phyloP scores from a whole-genome alignment of 2,888 invertebrate genomes.

The Philereme transversata region DNA sequence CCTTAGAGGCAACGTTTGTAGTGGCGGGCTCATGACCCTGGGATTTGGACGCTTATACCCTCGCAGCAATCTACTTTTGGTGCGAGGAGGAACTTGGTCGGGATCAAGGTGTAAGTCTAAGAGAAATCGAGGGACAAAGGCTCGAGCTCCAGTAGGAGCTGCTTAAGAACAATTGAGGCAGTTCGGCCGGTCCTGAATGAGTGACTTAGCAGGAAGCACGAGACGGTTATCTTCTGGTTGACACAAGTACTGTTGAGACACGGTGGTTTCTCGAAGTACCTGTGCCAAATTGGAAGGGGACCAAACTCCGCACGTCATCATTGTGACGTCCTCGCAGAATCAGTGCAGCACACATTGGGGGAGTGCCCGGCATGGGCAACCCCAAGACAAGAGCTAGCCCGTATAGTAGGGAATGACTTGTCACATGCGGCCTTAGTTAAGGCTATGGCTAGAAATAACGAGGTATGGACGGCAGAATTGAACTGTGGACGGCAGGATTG shows the following conservation, averaged over 20 bases:
- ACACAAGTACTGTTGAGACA: background rate
- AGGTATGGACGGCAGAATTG: background rate
- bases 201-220: background rate
- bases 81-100: background rate
- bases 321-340: background rate
- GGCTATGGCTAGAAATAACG: background rate
- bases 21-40: constrained; percentile 18
- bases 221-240: background rate
- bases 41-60: constrained; percentile 18
- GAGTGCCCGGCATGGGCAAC: background rate
- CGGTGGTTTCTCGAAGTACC: too few relatives aligned
- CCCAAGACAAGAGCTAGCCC: background rate
- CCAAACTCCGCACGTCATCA: background rate
- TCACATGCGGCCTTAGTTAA: background rate
- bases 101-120: background rate
- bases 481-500: background rate
- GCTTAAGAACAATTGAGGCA: background rate
- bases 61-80: constrained; percentile 15
- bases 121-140: background rate
- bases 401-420: background rate
- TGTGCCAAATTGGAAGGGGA: background rate
- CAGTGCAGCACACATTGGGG: background rate
- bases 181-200: background rate
- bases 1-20: constrained; percentile 16
- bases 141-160: background rate